Evolutionary conservation across 2,888 invertebrate genomes (phyloP), one percentile per base, ranked within the genome.

Genomic region (Polylopha cassiicola): DNA sequence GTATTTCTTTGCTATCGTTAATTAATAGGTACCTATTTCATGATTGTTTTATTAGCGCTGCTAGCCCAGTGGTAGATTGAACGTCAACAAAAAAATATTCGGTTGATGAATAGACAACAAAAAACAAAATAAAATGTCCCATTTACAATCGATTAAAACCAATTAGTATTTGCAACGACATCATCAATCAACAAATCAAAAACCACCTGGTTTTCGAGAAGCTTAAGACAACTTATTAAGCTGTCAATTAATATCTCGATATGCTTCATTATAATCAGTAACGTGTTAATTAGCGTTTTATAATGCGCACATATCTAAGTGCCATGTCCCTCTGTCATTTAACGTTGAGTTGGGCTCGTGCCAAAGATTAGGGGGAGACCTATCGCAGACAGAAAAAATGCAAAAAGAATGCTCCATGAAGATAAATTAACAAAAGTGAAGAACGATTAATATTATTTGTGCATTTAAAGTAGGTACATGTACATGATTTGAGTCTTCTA

Each of bases 271-370:
- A 61, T 54, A 51, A 46, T 62, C 58, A 44, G 48, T 54, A 55
- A 60, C 52, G 54, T 58, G 63, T 65, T 61, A 66, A 72, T 69
- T 67, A 60, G 44, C 46, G 48, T 58, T 61, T 61, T 55, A 57
- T 56, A 60, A 57, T 55, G 55, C 51, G 55, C 49, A 55, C 45
- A 33, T 50, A 55, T 55, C 56, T 43, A 49, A 60, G 54, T 50
- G 61, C 60, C 65, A 58, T 61, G 57, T 61, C 48, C 44, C 43
- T 46, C 44, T 58, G 60, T 63, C 65, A 61, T 52, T 39, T 30
- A 20, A 34, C 30, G 39, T 45, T 38, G 37, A 51, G 34, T 43
- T 48, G 56, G 61, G 61, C 53, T 48, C 47, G 42, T 57, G 54
- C 52, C 42, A 49, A 55, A 50, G 50, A 58, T 50, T 49, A 52